Evolutionary conservation across 2,797 vertebrate genomes (phyloP).

Genomic region (Chelidonichthys spinosus): DNA sequence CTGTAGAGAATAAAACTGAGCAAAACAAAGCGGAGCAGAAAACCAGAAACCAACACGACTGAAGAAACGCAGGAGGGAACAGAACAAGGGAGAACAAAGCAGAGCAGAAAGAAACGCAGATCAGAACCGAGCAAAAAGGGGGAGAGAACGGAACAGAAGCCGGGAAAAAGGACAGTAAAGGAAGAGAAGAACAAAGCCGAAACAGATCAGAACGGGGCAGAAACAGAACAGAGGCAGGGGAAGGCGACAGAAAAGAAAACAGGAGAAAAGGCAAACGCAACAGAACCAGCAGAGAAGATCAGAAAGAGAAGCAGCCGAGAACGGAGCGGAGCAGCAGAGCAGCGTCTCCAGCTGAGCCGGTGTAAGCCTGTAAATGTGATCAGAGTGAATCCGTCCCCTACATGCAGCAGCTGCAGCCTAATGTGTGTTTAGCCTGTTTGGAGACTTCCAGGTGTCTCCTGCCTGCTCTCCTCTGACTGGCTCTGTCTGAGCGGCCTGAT

Average conservation of each 20-base stretch:
- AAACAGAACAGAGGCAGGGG: background rate
- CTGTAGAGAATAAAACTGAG: slow-evolving; percentile 11
- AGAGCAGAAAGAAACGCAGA: background rate
- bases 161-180: background rate
- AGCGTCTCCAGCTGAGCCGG: slow-evolving; percentile 60
- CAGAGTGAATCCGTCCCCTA: slow-evolving; percentile 58
- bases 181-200: background rate
- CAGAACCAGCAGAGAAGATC: background rate
- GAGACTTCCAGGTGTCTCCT: slow-evolving; percentile 68
- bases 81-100: background rate
- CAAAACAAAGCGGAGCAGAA: background rate
- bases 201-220: background rate
- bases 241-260: background rate
- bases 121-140: background rate
- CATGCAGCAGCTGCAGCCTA: slow-evolving; percentile 68
- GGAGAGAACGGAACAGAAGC: background rate
- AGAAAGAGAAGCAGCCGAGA: background rate
- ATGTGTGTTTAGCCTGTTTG: slow-evolving; percentile 70
- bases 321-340: slow-evolving; percentile 27
- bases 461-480: slow-evolving; percentile 30
- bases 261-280: background rate
- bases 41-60: background rate
- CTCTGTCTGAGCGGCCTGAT: slow-evolving; percentile 35
- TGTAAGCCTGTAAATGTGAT: slow-evolving; percentile 72
- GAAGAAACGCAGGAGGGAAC: background rate